Evolutionary conservation across 2,113 vertebrate genomes (phyloP), one percentile per base, ranked within the genome.

Genomic region (Podarcis muralis): DNA sequence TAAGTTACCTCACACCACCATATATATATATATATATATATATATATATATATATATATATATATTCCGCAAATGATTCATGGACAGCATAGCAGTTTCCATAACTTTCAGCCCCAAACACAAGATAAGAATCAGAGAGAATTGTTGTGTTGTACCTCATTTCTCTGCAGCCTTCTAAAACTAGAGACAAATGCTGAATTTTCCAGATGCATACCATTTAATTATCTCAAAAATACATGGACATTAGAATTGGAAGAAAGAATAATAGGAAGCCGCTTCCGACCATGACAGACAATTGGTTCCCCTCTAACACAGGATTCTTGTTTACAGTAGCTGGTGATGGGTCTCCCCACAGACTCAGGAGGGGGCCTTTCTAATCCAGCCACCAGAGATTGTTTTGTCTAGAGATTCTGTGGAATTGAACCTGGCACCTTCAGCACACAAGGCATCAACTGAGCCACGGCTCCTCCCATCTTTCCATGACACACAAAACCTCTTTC

Each of bases 151-250:
- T 89, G 86, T 92, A 4, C 0, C 40, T 88, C 92, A 59, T 65
- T 90, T 92, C 83, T 89, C 91, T n/a, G 48, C 86, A 94, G 90
- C 86, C 83, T 87, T 84, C 92, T 92, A 91, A 88, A 87, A 93
- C 96, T 95, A 96, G 91, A 81, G 11, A 84, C 87, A 72, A 94
- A 95, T 1, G 71, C 18, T 90, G 87, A 92, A 81, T 68, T 82
- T 91, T 91, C 94, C 87, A 88, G 93, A 93, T 91, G n/a, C 93
- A 88, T 86, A 88, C 92, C 53, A 35, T 83, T 87, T 90, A 88
- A 92, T 72, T 90, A 83, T 85, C 77, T 92, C 90, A 83, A 81
- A 83, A 68, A 2, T 69, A 66, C 91, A 91, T 93, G 87, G 43
- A 7, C 43, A 57, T 71, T 53, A 27, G 59, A 87, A 87, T 0